Evolutionary conservation across 2,113 vertebrate species (phyloP), one percentile per base, ranked within the genome.

Genomic region (Terrapene triunguis): DNA sequence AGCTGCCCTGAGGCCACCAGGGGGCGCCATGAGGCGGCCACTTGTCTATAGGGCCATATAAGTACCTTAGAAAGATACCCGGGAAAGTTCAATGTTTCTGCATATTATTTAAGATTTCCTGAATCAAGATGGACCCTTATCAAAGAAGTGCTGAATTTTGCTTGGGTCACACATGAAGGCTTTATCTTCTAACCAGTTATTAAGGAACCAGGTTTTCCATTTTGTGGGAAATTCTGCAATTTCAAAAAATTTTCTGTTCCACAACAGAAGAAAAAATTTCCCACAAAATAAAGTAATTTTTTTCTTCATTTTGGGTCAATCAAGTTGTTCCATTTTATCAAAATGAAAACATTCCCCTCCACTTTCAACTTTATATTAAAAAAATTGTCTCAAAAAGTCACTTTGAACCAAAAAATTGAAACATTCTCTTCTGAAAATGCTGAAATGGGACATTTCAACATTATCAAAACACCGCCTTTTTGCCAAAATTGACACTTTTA

Each of bases 11-110:
- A 5, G 35, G 4, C 65, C 65, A 72, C 65, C 35, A 38, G n/a
- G 17, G 35, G n/a, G n/a, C 2, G 5, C n/a, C n/a, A 38, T 10
- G 17, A 10, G 21, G 65, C 1, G n/a, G 9, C n/a, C n/a, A 38
- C 65, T 72, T 72, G 35, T n/a, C 62, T 72, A 22, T 38, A 10
- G n/a, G n/a, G 35, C 65, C n/a, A 72, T 69, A n/a, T 10, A 69
- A 69, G 65, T 72, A 72, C 32, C 62, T 69, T 69, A n/a, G 59
- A 65, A n/a, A 69, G 62, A 69, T 9, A 38, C 19, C 21, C 1
- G 65, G 65, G n/a, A 72, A 72, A 72, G 19, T 22, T 72, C 19
- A 38, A n/a, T 72, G 9, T 38, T 72, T 38, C 65, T 38, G 35
- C n/a, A 22, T 72, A 72, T 72, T 72, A 69, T 32, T 62, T 62